phyloP scores from a whole-genome alignment of 1,140 invertebrate species.

The Ceratina calcarata region DNA sequence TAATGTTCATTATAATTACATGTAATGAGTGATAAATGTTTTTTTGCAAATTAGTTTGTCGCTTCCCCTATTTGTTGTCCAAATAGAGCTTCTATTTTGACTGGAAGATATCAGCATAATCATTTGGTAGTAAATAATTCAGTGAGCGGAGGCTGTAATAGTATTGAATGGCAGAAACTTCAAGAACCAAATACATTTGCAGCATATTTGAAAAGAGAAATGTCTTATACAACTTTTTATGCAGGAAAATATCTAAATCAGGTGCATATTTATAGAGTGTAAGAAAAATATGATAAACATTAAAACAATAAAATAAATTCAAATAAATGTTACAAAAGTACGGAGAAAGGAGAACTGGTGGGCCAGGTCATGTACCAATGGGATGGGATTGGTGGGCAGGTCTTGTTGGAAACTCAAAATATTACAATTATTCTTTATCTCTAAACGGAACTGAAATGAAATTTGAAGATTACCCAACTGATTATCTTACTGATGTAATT shows the following conservation, averaged over 20 bases:
- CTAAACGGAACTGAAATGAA: slow-evolving; percentile 86
- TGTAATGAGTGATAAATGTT: neutral
- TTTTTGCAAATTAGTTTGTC: slow-evolving; percentile 82
- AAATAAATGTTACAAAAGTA: slow-evolving; percentile 80
- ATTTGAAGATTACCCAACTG: slow-evolving; percentile 80
- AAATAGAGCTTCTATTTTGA: slow-evolving; percentile 91
- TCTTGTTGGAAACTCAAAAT: slow-evolving; percentile 91
- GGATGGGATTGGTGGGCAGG: slow-evolving; percentile 93
- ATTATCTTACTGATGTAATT: slow-evolving; percentile 93
- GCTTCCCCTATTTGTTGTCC: slow-evolving; percentile 94
- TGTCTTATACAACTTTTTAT: slow-evolving; percentile 89
- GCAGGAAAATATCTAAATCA: slow-evolving; percentile 93
- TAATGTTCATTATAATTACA: neutral
- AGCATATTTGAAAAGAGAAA: slow-evolving; percentile 82
- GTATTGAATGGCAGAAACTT: slow-evolving; percentile 83
- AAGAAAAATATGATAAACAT: neutral
- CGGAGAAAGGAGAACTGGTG: slow-evolving; percentile 81
- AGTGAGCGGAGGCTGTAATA: slow-evolving; percentile 87
- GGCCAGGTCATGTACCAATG: slow-evolving; percentile 85
- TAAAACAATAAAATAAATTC: slow-evolving; percentile 10
- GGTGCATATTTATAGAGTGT: slow-evolving; percentile 76
- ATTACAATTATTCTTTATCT: slow-evolving; percentile 94
- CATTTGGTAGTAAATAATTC: slow-evolving; percentile 90
- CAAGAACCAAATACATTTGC: slow-evolving; percentile 87
- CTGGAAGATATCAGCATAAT: slow-evolving; percentile 92